Evolutionary conservation across 2,888 invertebrate genomes (phyloP), one percentile per base, ranked within the genome.

Genomic region (Macrosiphum euphorbiae): DNA sequence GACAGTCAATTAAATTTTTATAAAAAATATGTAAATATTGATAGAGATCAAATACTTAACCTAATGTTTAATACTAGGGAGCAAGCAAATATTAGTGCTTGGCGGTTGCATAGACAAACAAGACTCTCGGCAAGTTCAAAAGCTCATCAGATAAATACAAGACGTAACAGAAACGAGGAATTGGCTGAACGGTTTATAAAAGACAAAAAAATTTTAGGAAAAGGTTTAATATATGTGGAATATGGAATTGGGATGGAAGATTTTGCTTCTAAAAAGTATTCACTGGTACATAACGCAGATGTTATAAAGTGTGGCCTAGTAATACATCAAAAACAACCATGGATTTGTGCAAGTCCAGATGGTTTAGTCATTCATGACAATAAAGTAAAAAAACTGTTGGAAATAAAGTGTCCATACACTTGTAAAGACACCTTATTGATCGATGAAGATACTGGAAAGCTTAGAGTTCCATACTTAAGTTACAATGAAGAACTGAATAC

Each of bases 291-390:
- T 86, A 86, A 90, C 90, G 44, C n/a, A 24, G 20, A 67, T 50
- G 90, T 90, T 52, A 90, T 94, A n/a, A 94, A 94, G n/a, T 94
- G 94, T 90, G 94, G 94, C 26, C 47, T 94, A 44, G 86, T 94
- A 52, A 24, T 90, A 52, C 94, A 94, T 90, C 90, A 94, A 67
- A 90, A 90, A 67, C 94, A 94, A 86, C 94, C 94, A 52, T 94
- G 94, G 94, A 52, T 94, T 4, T 94, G 94, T 90, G 94, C 94
- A 86, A 94, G 94, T 86, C 94, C 94, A 61, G 94, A 94, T 94
- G 94, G 94, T 86, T 86, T 94, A 86, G 85, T 94, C 0, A 24
- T 94, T 41, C 41, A 61, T n/a, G 52, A 35, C 0, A 78, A 92
- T 52, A 90, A 87, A 78, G 44, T 94, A 35, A 50, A 86, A 52